phyloP scores from a whole-genome alignment of 2,113 vertebrate genomes.

The Paramormyrops kingsleyae region DNA sequence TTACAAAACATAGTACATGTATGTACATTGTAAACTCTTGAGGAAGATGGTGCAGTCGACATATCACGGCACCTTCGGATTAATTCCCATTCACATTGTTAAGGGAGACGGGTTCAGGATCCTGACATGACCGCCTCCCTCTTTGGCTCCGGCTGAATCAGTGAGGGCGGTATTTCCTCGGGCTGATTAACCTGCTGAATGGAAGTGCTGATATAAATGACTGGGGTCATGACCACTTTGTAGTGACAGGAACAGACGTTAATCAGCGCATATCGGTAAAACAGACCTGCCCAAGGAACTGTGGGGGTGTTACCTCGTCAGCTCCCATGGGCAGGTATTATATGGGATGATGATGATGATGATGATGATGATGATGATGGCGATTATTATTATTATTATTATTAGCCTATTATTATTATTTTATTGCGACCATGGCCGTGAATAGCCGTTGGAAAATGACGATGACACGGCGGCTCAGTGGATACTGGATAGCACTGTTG shows the following conservation, averaged over 20 bases:
- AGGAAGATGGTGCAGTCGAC: neutral
- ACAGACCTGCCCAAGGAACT: slow-evolving; percentile 32
- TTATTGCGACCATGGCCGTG: neutral
- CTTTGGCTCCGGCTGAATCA: slow-evolving; percentile 45
- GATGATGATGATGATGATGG: neutral
- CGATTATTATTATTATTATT: neutral
- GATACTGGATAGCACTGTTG: neutral
- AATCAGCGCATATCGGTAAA: slow-evolving; percentile 57
- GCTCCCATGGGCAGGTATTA: neutral
- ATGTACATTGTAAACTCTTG: neutral
- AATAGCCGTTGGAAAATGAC: neutral
- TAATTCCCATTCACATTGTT: neutral
- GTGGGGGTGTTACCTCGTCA: slow-evolving; percentile 10
- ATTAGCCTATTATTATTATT: neutral
- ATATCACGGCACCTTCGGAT: neutral
- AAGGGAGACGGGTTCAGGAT: neutral
- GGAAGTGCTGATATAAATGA: slow-evolving; percentile 47
- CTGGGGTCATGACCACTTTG: slow-evolving; percentile 46
- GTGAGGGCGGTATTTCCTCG: slow-evolving; percentile 61
- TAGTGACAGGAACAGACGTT: slow-evolving; percentile 38
- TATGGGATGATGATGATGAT: neutral
- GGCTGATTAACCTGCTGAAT: slow-evolving; percentile 51
- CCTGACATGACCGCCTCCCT: slow-evolving; percentile 26
- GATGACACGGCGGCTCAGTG: neutral
- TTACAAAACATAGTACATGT: neutral